Evolutionary conservation across 2,113 vertebrate genomes (phyloP).

Genomic region (Eudyptes chrysolophus): DNA sequence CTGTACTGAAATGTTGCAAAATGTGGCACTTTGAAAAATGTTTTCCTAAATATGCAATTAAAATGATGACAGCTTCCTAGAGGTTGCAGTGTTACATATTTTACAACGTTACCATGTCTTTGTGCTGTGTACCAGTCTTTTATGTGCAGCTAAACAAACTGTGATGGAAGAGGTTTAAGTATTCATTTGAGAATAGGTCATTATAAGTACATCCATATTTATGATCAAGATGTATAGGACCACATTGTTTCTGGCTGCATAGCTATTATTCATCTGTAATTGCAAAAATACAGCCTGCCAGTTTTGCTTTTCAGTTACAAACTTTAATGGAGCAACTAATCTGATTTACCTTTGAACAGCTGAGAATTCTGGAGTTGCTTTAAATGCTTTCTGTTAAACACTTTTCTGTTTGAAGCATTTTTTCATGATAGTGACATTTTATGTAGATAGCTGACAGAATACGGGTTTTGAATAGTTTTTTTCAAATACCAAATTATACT

Average conservation of each 20-base stretch:
- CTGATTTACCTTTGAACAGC: conserved; percentile 1
- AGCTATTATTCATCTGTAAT: conserved; percentile 10
- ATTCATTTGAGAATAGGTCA: conserved; percentile 3
- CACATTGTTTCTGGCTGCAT: neutral
- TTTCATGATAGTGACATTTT: neutral
- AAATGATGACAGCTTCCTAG: conserved; percentile 25
- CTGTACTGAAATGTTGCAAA: neutral
- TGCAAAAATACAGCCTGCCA: neutral
- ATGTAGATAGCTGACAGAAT: neutral
- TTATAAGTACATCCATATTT: conserved; percentile 41
- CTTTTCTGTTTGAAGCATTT: neutral
- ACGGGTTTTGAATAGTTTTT: neutral
- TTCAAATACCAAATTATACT: neutral
- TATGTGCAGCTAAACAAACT: conserved; percentile 5
- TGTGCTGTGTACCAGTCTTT: neutral
- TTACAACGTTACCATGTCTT: neutral
- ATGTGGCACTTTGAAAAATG: neutral
- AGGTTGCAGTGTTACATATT: neutral
- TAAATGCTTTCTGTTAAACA: neutral
- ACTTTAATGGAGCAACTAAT: neutral
- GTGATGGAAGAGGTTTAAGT: neutral
- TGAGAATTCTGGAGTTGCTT: neutral
- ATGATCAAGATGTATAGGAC: conserved; percentile 26
- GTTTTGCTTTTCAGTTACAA: neutral
- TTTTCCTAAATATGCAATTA: neutral